A percentile compares a stretch with the other conserved stretches of the same genome.
phyloP scores from a whole-genome alignment of 2,888 invertebrate genomes.

The Folsomia manolachei region DNA sequence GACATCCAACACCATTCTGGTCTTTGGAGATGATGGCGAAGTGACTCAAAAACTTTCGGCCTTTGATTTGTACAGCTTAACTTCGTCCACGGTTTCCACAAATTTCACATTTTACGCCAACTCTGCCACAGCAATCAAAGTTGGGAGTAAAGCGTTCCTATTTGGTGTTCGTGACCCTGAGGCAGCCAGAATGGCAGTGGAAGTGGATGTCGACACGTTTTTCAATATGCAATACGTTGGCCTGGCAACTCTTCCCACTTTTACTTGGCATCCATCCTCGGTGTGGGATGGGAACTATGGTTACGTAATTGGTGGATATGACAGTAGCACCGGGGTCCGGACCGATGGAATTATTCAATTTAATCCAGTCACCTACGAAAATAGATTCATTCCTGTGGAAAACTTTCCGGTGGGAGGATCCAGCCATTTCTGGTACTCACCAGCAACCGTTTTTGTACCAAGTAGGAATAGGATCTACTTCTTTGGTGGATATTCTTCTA shows the following conservation, averaged over 20 bases:
- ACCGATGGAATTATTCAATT: not conserved
- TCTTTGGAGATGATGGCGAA: not conserved
- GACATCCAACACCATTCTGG: not conserved
- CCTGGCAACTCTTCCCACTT: not conserved
- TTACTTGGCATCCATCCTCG: not conserved
- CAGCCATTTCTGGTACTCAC: not conserved
- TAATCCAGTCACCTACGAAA: not conserved
- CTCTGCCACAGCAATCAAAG: not conserved
- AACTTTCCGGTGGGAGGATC: not conserved
- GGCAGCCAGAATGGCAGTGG: not conserved
- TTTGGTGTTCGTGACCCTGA: not conserved
- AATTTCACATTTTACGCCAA: not conserved
- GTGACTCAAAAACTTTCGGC: not conserved
- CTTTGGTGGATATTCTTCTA: not conserved
- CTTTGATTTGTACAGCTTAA: not conserved
- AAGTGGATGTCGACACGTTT: not conserved
- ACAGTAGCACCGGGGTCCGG: not conserved
- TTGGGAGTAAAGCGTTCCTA: not conserved
- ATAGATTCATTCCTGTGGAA: not conserved
- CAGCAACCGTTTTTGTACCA: not conserved
- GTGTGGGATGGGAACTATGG: not conserved
- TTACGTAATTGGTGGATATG: conserved; percentile 1
- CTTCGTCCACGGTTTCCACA: not conserved
- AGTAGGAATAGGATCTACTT: not conserved
- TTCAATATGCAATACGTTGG: not conserved